Base-by-base conservation (phyloP, 2,888 invertebrate genomes). In the Himalopsyche tibetana region DNA sequence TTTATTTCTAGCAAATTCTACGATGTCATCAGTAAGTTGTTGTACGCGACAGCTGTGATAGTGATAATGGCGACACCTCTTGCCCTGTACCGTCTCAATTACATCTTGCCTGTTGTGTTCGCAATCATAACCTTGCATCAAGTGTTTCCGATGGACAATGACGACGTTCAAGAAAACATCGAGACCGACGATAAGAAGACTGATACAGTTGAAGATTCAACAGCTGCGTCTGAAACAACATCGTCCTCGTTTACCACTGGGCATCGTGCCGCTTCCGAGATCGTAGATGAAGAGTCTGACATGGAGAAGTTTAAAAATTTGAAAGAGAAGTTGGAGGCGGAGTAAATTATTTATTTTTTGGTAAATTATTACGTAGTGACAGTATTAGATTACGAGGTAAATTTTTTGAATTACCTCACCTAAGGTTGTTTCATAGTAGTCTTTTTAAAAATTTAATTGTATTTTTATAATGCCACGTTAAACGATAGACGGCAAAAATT, bases 31-130 rank as follows among this genome's bases (percentile, higher is more conserved):
- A 90, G 93, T 38, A 90, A 92, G 12, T 88, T 94, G 28, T 90
- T 95, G 19, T 94, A 94, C 88, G 90, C 92, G 0, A 91, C 94
- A 89, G 94, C 95, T 19, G 91, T 94, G 9, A 90, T 94, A 40
- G 92, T 94, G 82, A 90, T 96, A 87, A 91, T 94, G 8, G 93
- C 95, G 88, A 94, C 95, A 4, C 94, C 95, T 36, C 92, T 94
- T 82, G 94, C 94, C 0, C 90, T 95, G 8, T 94, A 94, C 89
- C 92, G 95, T 19, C 92, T 96, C 9, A 95, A 94, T 89, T 94
- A 94, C 89, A 91, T 95, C 45, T 91, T 96, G 79, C 92, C 94
- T 19, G 90, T 92, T 8, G 92, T 94, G 88, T 94, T 95, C 89
- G 90, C 92, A 5, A 87, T 94, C 5, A 92, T 95, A 42, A 93